These are phyloP conservation scores for Dendrolimus houi DNA, from an alignment of 2,888 invertebrate species.

Conservation along the genomic window DNA sequence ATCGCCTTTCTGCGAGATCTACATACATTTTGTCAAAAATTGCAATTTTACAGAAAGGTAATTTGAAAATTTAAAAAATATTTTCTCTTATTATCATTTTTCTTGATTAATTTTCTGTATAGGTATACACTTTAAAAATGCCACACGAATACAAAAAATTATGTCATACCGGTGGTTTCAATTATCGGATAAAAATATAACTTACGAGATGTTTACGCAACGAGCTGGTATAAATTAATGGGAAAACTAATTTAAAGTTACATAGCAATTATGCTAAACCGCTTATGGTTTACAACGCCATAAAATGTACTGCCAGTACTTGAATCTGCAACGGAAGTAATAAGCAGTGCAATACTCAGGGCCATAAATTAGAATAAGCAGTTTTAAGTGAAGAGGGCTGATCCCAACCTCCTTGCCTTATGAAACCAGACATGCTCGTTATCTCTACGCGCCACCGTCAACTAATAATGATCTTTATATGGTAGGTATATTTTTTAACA, in stretches of 20 bases:
- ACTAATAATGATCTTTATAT: neutral
- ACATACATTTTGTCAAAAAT: too few relatives aligned
- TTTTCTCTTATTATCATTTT: too few relatives aligned
- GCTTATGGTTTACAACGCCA: constrained; percentile 68
- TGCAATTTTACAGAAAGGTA: too few relatives aligned
- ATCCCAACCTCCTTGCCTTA: constrained; percentile 3
- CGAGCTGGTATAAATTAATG: constrained; percentile 32
- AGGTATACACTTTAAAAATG: too few relatives aligned
- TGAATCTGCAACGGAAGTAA: constrained; percentile 69
- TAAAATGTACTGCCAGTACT: constrained; percentile 63
- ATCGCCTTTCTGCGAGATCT: too few relatives aligned
- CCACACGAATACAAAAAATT: too few relatives aligned
- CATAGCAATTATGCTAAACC: constrained; percentile 70
- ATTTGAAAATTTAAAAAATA: too few relatives aligned
- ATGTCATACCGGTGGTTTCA: too few relatives aligned
- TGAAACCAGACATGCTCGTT: constrained; percentile 20
- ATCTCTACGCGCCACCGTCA: constrained; percentile 8
- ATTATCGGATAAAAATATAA: too few relatives aligned
- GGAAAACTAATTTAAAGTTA: constrained; percentile 67
- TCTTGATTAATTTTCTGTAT: too few relatives aligned
- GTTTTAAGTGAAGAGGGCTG: constrained; percentile 56
- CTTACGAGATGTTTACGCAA: too few relatives aligned
- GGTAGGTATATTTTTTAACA: too few relatives aligned
- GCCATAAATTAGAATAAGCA: constrained; percentile 70
- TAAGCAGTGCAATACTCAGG: constrained; percentile 68